Base-by-base conservation (phyloP, 1,140 invertebrate species). In the Drosophila sproati region DNA sequence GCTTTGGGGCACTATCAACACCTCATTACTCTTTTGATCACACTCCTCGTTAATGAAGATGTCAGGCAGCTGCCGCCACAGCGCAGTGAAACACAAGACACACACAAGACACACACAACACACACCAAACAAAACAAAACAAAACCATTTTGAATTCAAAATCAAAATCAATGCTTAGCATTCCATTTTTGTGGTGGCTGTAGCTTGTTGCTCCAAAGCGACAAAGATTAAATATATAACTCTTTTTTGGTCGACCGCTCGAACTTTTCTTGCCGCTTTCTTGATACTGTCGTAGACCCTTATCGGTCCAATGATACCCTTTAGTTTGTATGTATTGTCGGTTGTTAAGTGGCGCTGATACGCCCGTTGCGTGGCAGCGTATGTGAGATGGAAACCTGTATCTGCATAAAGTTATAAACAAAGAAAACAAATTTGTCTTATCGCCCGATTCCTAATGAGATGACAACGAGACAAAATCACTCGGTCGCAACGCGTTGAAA, bases 381-480 rank as follows among this genome's bases (percentile, higher is more conserved):
- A 69, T 43, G 32, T 32, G 37, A 48, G 63, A 28, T 55, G 60
- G 37, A 80, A 88, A 88, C 83, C 83, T 78, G 83, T 82, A 82
- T 88, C 80, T 89, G 80, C 80, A 80, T 88, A 89, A 85, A 90
- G 86, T 85, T 89, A 89, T 85, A 89, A 89, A 85, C 80, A 89
- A 89, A 85, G 85, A 89, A 89, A 89, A 89, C 85, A 89, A 91
- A 91, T 91, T 91, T 91, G 89, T 91, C 89, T 91, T 91, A 91
- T 91, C 89, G 81, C 78, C 69, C 83, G 78, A 80, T 86, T 89
- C 89, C 82, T 89, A 91, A 91, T 91, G 89, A 91, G 89, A 89
- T 91, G 89, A 89, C 89, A 89, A 86, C 85, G 85, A 82, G 83
- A 85, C 83, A 80, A 86, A 91, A 79, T 86, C 85, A 85, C 78